Conservation (phyloP, 2,113 vertebrate genomes). For the Xyrauchen texanus region DNA sequence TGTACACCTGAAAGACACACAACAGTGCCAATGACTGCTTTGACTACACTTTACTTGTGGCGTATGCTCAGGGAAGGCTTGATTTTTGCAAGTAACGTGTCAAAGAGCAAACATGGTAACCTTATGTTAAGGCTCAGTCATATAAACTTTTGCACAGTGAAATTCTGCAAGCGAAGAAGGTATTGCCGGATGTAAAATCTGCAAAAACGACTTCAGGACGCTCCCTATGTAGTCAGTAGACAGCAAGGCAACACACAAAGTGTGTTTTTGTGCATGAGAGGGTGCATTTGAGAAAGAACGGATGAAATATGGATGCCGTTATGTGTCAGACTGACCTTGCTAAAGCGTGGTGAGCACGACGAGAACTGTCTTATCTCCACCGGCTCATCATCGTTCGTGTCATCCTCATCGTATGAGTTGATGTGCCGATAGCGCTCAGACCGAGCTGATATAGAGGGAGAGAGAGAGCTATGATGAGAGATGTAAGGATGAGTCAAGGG, state of each 20-base stretch:
- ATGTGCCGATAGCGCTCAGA: slow-evolving; percentile 89
- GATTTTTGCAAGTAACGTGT: no score
- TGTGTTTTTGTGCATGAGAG: neutral
- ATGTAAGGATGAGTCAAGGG: neutral
- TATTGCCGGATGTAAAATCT: no score
- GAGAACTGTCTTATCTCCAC: slow-evolving; percentile 94
- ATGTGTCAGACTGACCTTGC: slow-evolving; percentile 78
- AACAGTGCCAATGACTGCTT: neutral
- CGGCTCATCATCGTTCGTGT: slow-evolving; percentile 91
- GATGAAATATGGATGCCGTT: no score
- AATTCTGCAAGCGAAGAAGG: no score
- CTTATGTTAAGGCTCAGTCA: no score
- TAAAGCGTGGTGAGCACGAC: slow-evolving; percentile 90
- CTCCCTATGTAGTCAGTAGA: neutral
- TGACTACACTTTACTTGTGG: no score
- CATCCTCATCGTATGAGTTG: slow-evolving; percentile 90
- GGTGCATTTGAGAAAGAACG: neutral
- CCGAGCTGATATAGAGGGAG: slow-evolving; percentile 73
- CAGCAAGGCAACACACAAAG: neutral
- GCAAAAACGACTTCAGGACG: no score
- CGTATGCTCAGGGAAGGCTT: no score
- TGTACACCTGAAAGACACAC: slow-evolving; percentile 80
- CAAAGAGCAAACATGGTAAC: no score
- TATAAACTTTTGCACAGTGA: no score
- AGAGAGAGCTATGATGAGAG: neutral